These are phyloP conservation scores for Euglossa dilemma DNA, from an alignment of 1,140 invertebrate species.

Conservation along the genomic window DNA sequence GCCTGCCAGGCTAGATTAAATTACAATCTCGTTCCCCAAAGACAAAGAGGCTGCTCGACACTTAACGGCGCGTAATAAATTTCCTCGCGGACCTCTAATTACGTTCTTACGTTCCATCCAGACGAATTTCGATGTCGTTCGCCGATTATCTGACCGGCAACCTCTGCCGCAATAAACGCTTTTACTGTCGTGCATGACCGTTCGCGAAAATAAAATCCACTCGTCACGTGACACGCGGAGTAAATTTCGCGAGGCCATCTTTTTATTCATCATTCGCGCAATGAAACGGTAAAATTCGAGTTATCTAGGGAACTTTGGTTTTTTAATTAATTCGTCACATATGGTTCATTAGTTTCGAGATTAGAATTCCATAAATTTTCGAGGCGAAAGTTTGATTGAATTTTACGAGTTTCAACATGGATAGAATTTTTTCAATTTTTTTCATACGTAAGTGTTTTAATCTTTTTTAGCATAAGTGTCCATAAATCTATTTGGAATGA, in stretches of 20 bases:
- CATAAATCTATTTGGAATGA: no score
- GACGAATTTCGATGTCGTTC: constrained; percentile 27
- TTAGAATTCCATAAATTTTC: no score
- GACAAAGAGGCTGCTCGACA: constrained; percentile 6
- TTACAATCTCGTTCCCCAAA: constrained; percentile 44
- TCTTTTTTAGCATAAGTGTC: no score
- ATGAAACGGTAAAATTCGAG: neutral
- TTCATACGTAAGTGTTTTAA: no score
- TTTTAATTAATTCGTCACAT: no score
- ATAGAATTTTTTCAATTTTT: no score
- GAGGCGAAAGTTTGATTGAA: no score
- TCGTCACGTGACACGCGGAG: neutral
- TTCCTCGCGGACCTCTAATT: constrained; percentile 20
- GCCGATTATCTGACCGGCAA: neutral
- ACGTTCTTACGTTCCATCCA: neutral
- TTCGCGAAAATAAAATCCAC: neutral
- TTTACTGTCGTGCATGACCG: neutral
- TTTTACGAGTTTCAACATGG: no score
- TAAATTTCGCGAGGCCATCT: neutral
- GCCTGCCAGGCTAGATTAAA: constrained; percentile 48
- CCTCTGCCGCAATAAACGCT: constrained; percentile 12
- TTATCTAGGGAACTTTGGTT: no score
- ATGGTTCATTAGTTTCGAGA: no score
- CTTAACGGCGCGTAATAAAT: constrained; percentile 49
- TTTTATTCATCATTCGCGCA: neutral